Percentiles rank a stretch among this genome's conserved stretches.
These are phyloP conservation scores for Poecilia gillii DNA, from an alignment of 2,797 vertebrate species.

Conservation along the genomic window DNA sequence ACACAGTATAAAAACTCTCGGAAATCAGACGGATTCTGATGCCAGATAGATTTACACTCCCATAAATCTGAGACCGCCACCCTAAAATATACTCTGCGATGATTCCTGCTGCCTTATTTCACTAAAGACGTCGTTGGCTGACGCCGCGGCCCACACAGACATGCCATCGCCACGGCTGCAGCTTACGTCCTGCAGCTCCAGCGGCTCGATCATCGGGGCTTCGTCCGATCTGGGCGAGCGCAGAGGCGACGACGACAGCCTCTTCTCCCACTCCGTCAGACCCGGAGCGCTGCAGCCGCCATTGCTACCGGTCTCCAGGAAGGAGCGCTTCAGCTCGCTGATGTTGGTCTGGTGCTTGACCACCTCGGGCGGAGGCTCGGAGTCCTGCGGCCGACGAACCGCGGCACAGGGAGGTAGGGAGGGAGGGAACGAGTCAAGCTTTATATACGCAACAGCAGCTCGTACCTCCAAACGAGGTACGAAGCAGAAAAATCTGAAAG, in stretches of 20 bases:
- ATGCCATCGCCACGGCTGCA: slow-evolving; percentile 45
- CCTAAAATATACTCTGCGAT: neutral
- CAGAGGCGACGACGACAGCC: slow-evolving; percentile 90
- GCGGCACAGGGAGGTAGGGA: slow-evolving; percentile 56
- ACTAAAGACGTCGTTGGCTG: slow-evolving; percentile 22
- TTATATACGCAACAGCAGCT: slow-evolving; percentile 46
- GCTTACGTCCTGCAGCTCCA: slow-evolving; percentile 92
- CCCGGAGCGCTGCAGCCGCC: slow-evolving; percentile 67
- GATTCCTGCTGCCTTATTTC: slow-evolving; percentile 17
- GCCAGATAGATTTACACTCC: neutral
- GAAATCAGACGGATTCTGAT: neutral
- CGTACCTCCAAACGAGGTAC: slow-evolving; percentile 39
- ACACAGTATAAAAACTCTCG: neutral
- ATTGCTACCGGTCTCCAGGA: slow-evolving; percentile 86
- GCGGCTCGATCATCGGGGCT: slow-evolving; percentile 91
- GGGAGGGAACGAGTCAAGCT: slow-evolving; percentile 67
- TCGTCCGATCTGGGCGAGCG: slow-evolving; percentile 81
- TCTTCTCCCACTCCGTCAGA: slow-evolving; percentile 93
- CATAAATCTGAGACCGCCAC: neutral
- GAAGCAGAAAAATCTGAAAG: neutral
- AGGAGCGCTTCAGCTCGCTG: slow-evolving; percentile 95
- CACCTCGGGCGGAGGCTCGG: slow-evolving; percentile 87
- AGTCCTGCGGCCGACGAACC: slow-evolving; percentile 84
- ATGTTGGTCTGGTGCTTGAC: slow-evolving; percentile 94
- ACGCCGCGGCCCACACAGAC: slow-evolving; percentile 59